Conservation (phyloP, 2,113 vertebrate genomes). For the Ia io region DNA sequence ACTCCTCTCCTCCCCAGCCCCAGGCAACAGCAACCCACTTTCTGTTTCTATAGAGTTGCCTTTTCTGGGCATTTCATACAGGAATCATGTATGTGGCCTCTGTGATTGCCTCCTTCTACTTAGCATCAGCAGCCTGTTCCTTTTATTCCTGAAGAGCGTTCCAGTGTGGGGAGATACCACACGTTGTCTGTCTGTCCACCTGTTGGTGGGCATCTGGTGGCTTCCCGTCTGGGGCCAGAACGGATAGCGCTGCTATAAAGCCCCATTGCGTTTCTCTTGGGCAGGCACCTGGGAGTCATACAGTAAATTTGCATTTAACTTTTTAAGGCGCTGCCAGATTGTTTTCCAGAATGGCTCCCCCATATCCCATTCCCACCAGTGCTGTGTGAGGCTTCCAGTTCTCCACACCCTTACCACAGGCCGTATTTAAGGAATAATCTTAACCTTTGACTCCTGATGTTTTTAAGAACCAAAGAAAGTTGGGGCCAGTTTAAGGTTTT, state of each 20-base stretch:
- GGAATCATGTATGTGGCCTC: neutral
- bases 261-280: neutral
- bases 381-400: neutral
- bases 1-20: neutral
- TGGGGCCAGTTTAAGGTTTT: neutral
- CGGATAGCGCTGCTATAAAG: neutral
- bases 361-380: neutral
- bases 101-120: neutral
- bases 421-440: neutral
- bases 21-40: neutral
- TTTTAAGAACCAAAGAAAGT: constrained; percentile 9
- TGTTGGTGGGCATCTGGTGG: neutral
- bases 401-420: neutral
- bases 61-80: neutral
- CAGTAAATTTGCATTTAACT: neutral
- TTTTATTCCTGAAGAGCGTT: constrained; percentile 7
- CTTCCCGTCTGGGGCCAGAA: neutral
- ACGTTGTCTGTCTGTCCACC: neutral
- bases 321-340: neutral
- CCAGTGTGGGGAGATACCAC: neutral
- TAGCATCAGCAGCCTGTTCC: neutral
- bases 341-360: neutral
- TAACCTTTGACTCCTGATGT: neutral
- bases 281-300: neutral
- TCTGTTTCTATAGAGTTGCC: neutral